phyloP scores from a whole-genome alignment of 2,113 vertebrate species.

The Notarius lentiginosus region DNA sequence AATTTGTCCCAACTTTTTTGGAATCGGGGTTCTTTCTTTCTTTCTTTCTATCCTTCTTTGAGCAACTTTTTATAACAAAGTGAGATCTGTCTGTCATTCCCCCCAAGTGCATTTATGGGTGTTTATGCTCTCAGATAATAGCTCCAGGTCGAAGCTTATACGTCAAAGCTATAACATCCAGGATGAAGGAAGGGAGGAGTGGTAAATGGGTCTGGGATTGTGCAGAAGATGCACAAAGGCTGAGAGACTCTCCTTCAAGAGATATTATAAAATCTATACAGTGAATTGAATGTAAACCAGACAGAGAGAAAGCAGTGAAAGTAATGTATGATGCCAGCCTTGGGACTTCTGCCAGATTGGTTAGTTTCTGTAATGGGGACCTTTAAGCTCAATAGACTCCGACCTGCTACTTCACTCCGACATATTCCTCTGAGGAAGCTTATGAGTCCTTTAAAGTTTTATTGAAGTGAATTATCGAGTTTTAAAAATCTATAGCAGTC shows the following conservation, averaged over 20 bases:
- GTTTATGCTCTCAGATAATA: conserved; percentile 24
- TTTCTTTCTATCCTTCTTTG: too few species aligned
- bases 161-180: neutral
- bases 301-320: neutral
- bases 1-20: too few species aligned
- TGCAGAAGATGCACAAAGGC: neutral
- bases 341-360: neutral
- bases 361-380: neutral
- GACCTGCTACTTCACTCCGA: neutral
- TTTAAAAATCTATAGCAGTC: conserved; percentile 19
- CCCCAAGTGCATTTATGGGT: conserved; percentile 26
- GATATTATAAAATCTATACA: neutral
- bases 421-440: conserved; percentile 1
- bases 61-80: too few species aligned
- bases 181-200: neutral
- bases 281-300: conserved; percentile 21
- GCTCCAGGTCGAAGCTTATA: neutral
- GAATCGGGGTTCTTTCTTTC: too few species aligned
- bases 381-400: conserved; percentile 7
- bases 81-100: neutral
- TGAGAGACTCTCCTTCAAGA: neutral
- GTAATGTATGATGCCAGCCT: conserved; percentile 35
- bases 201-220: neutral
- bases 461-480: conserved; percentile 29
- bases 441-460: conserved; percentile 27